Conservation (phyloP, 2,113 vertebrate genomes). For the Hydropotes inermis region DNA sequence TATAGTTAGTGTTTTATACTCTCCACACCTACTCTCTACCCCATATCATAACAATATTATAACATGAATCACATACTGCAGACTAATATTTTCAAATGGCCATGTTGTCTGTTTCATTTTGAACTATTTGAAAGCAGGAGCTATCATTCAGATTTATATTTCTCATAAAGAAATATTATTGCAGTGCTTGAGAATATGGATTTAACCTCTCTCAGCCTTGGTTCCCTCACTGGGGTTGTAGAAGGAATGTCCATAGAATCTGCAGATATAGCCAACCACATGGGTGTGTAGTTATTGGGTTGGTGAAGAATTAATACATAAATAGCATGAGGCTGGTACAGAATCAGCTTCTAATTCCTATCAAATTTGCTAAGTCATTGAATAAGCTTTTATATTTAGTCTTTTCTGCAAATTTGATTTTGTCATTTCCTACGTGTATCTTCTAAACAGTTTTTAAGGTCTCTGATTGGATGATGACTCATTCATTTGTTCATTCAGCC, state of each 20-base stretch:
- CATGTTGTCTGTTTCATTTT: not conserved
- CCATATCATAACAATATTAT: rapidly evolving
- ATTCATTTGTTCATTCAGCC: not conserved
- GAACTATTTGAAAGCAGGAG: not conserved
- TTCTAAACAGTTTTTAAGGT: not conserved
- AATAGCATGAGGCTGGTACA: not conserved
- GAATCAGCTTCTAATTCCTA: not conserved
- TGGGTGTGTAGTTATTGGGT: not conserved
- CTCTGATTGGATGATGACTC: not conserved
- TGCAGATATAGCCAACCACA: not conserved
- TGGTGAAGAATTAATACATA: not conserved
- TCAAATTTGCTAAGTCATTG: not conserved
- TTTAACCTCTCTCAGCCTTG: not conserved
- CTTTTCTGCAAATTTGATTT: not conserved
- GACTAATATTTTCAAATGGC: not conserved
- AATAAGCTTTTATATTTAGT: not conserved
- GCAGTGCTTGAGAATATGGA: rapidly evolving
- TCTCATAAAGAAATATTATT: not conserved
- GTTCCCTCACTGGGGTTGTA: not conserved
- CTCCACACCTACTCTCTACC: not conserved
- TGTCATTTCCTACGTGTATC: not conserved
- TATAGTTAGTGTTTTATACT: not conserved
- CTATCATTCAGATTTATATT: not conserved
- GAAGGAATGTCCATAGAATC: not conserved
- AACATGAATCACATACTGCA: not conserved